A percentile compares a stretch with the other conserved stretches of the same genome.
These are phyloP conservation scores for Oryzias sinensis DNA, from an alignment of 2,797 vertebrate genomes.

Conservation along the genomic window DNA sequence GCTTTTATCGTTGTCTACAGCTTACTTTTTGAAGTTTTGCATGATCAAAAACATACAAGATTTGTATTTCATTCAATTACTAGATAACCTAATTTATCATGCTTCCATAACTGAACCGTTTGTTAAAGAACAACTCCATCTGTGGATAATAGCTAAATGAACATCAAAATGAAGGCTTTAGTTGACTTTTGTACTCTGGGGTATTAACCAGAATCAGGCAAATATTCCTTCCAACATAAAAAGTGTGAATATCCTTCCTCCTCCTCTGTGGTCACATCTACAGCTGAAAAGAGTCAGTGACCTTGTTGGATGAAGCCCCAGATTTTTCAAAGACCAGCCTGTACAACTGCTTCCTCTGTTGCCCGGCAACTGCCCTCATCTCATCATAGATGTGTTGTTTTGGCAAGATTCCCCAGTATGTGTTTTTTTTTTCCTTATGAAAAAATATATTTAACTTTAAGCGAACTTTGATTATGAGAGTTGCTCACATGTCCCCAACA, in stretches of 20 bases:
- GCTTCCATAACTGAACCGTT: background rate
- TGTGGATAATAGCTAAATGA: conserved; percentile 11
- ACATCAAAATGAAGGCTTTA: conserved; percentile 1
- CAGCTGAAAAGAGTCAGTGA: conserved; percentile 41
- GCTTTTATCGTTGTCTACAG: too few species aligned
- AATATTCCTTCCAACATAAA: conserved; percentile 20
- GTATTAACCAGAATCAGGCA: conserved; percentile 11
- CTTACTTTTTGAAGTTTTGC: too few species aligned
- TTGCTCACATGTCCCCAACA: too few species aligned
- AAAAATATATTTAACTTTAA: too few species aligned
- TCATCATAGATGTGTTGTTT: conserved; percentile 28
- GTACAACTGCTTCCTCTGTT: conserved; percentile 46
- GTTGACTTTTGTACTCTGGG: conserved; percentile 12
- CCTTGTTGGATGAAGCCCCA: conserved; percentile 40
- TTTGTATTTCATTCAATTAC: background rate
- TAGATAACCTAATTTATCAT: background rate
- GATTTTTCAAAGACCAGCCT: conserved; percentile 46
- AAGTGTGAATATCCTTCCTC: conserved; percentile 19
- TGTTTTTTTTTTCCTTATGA: too few species aligned
- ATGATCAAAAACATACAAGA: too few species aligned
- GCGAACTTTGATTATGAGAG: too few species aligned
- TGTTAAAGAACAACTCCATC: conserved; percentile 3
- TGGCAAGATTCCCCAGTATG: too few species aligned
- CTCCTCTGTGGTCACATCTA: conserved; percentile 41
- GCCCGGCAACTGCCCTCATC: conserved; percentile 55